Percentiles rank a stretch among this genome's conserved stretches.
Evolutionary conservation across 2,797 vertebrate species (phyloP).

Genomic region (Lates japonicus): DNA sequence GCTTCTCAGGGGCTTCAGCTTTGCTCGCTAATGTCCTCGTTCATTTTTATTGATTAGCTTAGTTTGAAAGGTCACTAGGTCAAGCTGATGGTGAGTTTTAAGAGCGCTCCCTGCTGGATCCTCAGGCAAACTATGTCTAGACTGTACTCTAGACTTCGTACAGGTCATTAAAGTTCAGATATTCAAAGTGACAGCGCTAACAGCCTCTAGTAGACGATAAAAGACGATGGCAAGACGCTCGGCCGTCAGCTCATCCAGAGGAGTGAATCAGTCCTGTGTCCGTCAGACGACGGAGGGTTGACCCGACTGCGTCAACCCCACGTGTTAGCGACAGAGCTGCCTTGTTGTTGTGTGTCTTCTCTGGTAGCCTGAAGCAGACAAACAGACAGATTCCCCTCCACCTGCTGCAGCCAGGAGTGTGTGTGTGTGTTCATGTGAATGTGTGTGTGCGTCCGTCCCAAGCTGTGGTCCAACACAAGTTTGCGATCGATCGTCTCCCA

Average conservation of each 20-base stretch:
- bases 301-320: neutral
- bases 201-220: neutral
- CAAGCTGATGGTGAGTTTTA: too few relatives aligned
- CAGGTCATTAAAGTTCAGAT: neutral
- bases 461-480: conserved; percentile 89
- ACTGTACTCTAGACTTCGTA: too few relatives aligned
- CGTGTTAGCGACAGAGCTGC: conserved; percentile 30
- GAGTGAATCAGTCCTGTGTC: neutral
- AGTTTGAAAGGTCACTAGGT: too few relatives aligned
- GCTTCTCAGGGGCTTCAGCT: too few relatives aligned
- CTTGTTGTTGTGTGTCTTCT: conserved; percentile 40
- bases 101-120: too few relatives aligned
- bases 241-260: neutral
- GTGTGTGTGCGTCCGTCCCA: conserved; percentile 84
- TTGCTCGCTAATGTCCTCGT: too few relatives aligned
- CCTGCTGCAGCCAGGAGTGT: conserved; percentile 77
- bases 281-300: neutral
- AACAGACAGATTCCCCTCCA: conserved; percentile 64
- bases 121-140: too few relatives aligned
- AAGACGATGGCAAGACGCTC: neutral
- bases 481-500: conserved; percentile 86
- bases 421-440: conserved; percentile 88
- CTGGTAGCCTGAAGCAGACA: conserved; percentile 49
- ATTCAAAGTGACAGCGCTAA: too few relatives aligned
- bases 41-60: too few relatives aligned